These are phyloP conservation scores for Myripristis jacobus DNA, from an alignment of 2,797 vertebrate species.

Conservation along the genomic window DNA sequence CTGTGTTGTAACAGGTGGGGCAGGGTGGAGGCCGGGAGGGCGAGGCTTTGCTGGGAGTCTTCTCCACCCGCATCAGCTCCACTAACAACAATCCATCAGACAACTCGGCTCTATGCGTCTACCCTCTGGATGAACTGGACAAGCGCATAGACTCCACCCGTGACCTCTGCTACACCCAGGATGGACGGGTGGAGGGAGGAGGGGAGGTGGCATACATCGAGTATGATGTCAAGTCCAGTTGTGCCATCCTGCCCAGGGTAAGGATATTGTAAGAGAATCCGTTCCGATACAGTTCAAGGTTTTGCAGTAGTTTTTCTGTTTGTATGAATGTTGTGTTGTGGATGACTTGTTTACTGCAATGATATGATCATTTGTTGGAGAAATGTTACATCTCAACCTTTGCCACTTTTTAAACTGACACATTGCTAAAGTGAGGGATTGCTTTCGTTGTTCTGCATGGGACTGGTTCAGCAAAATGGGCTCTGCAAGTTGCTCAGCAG, in stretches of 20 bases:
- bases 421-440: no score
- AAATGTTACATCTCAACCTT: no score
- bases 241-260: conserved; percentile 91
- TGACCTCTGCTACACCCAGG: conserved; percentile 92
- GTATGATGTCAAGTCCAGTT: conserved; percentile 95
- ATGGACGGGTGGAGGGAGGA: conserved; percentile 83
- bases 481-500: no score
- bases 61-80: conserved; percentile 83
- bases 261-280: conserved; percentile 54
- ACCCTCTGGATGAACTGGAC: conserved; percentile 90
- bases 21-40: conserved; percentile 56
- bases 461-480: no score
- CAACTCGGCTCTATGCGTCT: conserved; percentile 91
- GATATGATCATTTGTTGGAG: no score
- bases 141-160: conserved; percentile 88
- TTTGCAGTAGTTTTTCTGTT: no score
- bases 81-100: conserved; percentile 81
- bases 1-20: conserved; percentile 72
- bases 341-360: no score
- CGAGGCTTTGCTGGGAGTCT: conserved; percentile 90
- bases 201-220: conserved; percentile 92
- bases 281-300: background rate
- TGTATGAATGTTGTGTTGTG: no score
- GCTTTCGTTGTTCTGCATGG: no score
- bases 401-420: no score